Percentiles rank a stretch among this genome's conserved stretches.
These are phyloP conservation scores for Acanthosepion pharaonis DNA, from an alignment of 2,888 invertebrate genomes.

Conservation along the genomic window DNA sequence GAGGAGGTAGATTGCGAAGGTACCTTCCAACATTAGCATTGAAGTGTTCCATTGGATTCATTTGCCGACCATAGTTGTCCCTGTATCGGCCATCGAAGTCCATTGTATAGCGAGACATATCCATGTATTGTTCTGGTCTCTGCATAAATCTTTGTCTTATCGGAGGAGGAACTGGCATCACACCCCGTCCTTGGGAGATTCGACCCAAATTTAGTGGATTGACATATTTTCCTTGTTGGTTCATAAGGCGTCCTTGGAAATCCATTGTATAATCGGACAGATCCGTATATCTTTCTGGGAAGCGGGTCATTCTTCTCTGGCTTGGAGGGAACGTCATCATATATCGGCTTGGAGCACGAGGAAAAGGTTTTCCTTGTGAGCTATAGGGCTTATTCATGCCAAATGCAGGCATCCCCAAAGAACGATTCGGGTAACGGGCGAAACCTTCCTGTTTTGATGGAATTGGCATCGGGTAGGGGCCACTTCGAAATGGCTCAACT, in stretches of 20 bases:
- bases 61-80: neutral
- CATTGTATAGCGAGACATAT: conserved; percentile 6
- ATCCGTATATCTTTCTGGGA: neutral
- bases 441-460: neutral
- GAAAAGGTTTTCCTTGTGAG: neutral
- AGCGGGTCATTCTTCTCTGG: neutral
- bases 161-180: neutral
- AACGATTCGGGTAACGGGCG: too few relatives aligned
- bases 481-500: too few relatives aligned
- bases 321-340: neutral
- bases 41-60: neutral
- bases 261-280: neutral
- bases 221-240: neutral
- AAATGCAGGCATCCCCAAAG: neutral
- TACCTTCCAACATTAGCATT: neutral
- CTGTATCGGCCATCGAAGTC: neutral
- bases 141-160: neutral
- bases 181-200: neutral
- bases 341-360: neutral
- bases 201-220: neutral
- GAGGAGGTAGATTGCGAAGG: neutral
- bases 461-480: neutral
- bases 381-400: neutral
- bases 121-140: neutral
- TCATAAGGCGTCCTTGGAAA: neutral